Evolutionary conservation across 2,113 vertebrate species (phyloP), one percentile per base, ranked within the genome.

Genomic region (Aythya baeri): DNA sequence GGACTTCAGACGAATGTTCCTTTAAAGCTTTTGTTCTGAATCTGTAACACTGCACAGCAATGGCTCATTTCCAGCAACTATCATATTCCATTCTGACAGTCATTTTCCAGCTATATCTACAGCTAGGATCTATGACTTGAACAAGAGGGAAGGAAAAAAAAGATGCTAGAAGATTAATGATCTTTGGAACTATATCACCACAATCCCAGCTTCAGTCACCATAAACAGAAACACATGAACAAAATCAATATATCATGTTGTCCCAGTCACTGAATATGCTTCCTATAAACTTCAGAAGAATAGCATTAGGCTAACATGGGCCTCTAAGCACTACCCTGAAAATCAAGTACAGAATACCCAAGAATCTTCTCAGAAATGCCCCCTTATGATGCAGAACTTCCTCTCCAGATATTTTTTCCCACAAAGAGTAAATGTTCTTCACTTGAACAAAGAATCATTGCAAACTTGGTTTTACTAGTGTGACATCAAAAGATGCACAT

Each of bases 271-370:
- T 91, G 89, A 93, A 92, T 92, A 72, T 93, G 89, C 89, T 95
- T 97, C 88, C 80, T 84, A 92, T 95, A 97, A 96, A 95, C 91
- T 94, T 96, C 93, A 94, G 94, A 97, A 79, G 91, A 93, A 94
- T 61, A 91, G 77, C 49, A 57, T 65, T 67, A 84, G 17, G 20
- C 77, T 89, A 63, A 82, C 58, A 92, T 68, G 43, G 43, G 83
- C 44, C 57, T 93, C 74, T 68, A 67, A 34, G 65, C 83, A 81
- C 77, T 46, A 44, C 43, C 43, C 92, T 75, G 92, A 92, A 96
- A 93, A 91, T 92, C 88, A 92, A 18, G 57, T 72, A 44, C 68
- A 94, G 80, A 38, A 68, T 88, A 86, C 17, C 32, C 68, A 81
- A 75, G 38, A 94, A 88, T 74, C 76, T 92, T 91, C 61, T 91